These are phyloP conservation scores for Hylia prasina DNA, from an alignment of 2,113 vertebrate genomes.

Conservation along the genomic window DNA sequence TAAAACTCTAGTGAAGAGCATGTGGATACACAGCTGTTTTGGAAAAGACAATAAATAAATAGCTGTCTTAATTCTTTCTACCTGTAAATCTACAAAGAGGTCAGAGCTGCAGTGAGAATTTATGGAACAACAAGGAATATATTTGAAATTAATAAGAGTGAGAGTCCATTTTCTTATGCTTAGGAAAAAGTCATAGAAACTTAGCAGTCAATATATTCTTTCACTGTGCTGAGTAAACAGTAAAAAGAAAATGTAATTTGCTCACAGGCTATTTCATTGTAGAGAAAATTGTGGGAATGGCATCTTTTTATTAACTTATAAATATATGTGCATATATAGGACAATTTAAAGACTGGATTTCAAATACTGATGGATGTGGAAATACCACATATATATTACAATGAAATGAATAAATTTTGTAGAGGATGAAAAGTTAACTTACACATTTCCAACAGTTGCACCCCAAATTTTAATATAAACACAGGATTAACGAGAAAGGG, in stretches of 20 bases:
- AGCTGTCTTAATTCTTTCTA: background rate
- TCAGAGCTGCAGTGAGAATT: background rate
- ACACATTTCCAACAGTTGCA: background rate
- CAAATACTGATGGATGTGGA: constrained; percentile 19
- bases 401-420: background rate
- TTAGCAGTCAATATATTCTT: constrained; percentile 46
- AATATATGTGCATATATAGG: constrained; percentile 57
- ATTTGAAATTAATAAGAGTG: background rate
- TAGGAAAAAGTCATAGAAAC: constrained; percentile 12
- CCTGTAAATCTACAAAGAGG: background rate
- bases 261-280: constrained; percentile 36
- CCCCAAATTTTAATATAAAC: background rate
- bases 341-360: constrained; percentile 33
- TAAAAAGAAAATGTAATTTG: constrained; percentile 57
- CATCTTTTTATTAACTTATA: constrained; percentile 55
- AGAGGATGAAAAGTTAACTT: background rate
- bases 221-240: constrained; percentile 59
- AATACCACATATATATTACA: constrained; percentile 3
- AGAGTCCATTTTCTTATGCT: background rate
- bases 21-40: constrained; percentile 15
- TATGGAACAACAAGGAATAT: background rate
- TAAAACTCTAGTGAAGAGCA: background rate
- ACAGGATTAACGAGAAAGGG: background rate
- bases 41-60: background rate
- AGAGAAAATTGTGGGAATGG: constrained; percentile 4